phyloP scores from a whole-genome alignment of 2,113 vertebrate species.

The Sinocyclocheilus grahami region DNA sequence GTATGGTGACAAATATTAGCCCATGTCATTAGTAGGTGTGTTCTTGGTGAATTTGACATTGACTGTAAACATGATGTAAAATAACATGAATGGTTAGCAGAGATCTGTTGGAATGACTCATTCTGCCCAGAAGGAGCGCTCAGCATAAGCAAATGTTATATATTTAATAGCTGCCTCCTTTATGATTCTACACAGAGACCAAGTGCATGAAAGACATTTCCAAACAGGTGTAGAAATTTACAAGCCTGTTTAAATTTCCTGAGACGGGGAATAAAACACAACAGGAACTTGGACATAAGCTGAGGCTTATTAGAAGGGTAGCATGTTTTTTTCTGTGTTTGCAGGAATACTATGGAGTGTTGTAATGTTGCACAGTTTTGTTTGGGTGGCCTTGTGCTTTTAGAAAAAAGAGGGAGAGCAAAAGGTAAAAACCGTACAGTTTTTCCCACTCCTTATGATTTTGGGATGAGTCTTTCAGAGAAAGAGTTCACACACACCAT shows the following conservation, averaged over 20 bases:
- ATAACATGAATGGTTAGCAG: conserved; percentile 23
- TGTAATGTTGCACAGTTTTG: conserved; percentile 72
- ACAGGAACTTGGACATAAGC: conserved; percentile 67
- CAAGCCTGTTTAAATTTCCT: conserved; percentile 73
- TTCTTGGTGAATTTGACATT: conserved; percentile 13
- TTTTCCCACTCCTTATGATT: conserved; percentile 63
- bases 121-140: conserved; percentile 15
- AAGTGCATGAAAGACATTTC: conserved; percentile 69
- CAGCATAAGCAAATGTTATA: conserved; percentile 19
- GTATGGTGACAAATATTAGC: conserved; percentile 3
- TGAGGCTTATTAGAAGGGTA: conserved; percentile 5
- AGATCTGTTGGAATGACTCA: conserved; percentile 37
- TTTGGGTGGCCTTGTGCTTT: conserved; percentile 74
- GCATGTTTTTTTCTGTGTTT: conserved; percentile 61
- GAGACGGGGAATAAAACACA: conserved; percentile 70
- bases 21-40: conserved; percentile 30
- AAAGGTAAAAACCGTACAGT: conserved; percentile 7
- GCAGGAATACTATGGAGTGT: conserved; percentile 73
- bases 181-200: conserved; percentile 57
- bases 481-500: conserved; percentile 68
- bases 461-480: conserved; percentile 62
- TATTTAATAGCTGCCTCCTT: conserved; percentile 28
- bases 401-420: conserved; percentile 48
- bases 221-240: conserved; percentile 78
- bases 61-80: conserved; percentile 35